Conservation (phyloP, 2,888 invertebrate genomes). For the Eristalis pertinax region DNA sequence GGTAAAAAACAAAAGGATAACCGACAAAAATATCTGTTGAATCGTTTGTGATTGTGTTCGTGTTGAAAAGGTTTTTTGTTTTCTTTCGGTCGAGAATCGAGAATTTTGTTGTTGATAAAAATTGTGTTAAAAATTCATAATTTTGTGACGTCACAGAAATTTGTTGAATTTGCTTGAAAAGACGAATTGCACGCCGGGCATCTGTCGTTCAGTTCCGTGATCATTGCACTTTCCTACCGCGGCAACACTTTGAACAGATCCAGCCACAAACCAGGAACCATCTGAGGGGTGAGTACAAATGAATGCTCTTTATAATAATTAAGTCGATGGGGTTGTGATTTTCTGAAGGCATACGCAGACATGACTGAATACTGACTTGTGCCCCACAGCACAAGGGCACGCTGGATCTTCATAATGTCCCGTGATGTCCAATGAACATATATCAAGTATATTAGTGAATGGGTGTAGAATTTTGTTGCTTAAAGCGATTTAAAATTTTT, state of each 20-base stretch:
- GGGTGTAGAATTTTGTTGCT: too few species aligned
- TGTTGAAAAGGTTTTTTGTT: slow-evolving; percentile 35
- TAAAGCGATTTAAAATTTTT: too few species aligned
- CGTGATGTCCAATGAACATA: too few species aligned
- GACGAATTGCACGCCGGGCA: not conserved
- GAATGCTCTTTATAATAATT: not conserved
- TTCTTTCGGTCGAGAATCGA: slow-evolving; percentile 15
- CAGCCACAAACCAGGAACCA: not conserved
- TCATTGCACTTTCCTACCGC: not conserved
- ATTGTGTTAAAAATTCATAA: slow-evolving; percentile 42
- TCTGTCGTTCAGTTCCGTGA: not conserved
- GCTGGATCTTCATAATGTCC: too few species aligned
- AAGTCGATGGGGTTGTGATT: too few species aligned
- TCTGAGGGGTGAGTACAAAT: slow-evolving; percentile 7
- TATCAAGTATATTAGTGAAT: too few species aligned
- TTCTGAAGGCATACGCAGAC: too few species aligned
- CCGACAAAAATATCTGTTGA: slow-evolving; percentile 26
- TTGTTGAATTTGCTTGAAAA: slow-evolving; percentile 19
- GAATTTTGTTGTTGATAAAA: slow-evolving; percentile 5
- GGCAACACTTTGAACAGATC: not conserved
- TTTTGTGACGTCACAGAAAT: slow-evolving; percentile 23
- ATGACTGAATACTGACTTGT: too few species aligned
- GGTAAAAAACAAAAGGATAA: slow-evolving; percentile 10
- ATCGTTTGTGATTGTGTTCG: slow-evolving; percentile 49
- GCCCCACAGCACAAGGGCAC: too few species aligned